phyloP scores from a whole-genome alignment of 2,797 vertebrate genomes.

The Lycodopsis pacificus region DNA sequence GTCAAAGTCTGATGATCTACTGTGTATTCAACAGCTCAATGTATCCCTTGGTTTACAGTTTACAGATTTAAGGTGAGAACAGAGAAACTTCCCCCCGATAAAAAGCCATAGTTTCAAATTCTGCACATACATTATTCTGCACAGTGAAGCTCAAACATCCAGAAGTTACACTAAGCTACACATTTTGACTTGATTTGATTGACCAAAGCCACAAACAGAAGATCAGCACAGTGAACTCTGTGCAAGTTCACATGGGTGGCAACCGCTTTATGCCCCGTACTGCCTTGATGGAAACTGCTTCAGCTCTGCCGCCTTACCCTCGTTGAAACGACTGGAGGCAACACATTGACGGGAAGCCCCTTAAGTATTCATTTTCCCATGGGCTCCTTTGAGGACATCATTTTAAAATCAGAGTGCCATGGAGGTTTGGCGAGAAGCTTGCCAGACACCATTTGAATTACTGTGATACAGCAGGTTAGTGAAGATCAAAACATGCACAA shows the following conservation, averaged over 20 bases:
- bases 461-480: not conserved
- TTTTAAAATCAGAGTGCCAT: not conserved
- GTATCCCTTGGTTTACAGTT: not conserved
- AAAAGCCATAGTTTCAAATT: not conserved
- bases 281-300: not conserved
- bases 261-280: not conserved
- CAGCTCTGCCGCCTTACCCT: not conserved
- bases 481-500: slow-evolving; percentile 13
- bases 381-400: not conserved
- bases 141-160: not conserved
- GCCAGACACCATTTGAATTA: not conserved
- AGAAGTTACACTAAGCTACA: not conserved
- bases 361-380: not conserved
- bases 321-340: not conserved
- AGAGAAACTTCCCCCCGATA: not conserved
- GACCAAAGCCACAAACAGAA: not conserved
- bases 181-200: not conserved
- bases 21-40: slow-evolving; percentile 2
- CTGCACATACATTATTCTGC: not conserved
- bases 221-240: not conserved
- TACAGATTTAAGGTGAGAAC: not conserved
- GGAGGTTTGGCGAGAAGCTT: not conserved
- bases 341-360: not conserved
- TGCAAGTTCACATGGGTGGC: not conserved
- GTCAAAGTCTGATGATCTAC: slow-evolving; percentile 2